phyloP scores from a whole-genome alignment of 2,888 invertebrate species.

The Mystacides longicornis region DNA sequence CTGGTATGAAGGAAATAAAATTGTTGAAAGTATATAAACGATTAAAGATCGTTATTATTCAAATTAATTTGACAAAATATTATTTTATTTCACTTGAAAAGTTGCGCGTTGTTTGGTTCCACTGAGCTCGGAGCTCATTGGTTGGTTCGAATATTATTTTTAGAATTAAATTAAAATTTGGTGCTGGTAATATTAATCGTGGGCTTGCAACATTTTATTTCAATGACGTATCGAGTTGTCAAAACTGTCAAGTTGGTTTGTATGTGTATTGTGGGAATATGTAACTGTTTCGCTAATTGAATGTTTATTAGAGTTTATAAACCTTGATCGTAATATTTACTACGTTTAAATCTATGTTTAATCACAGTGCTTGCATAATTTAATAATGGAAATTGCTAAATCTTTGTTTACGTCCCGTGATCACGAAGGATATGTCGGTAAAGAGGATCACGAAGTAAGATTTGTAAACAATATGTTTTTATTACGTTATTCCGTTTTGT shows the following conservation, averaged over 20 bases:
- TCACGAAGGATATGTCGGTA: conserved; percentile 86
- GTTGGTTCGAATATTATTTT: too few relatives aligned
- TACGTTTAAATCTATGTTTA: background rate
- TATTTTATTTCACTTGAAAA: too few relatives aligned
- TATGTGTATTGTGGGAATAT: background rate
- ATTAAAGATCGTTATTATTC: too few relatives aligned
- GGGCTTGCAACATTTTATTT: conserved; percentile 1
- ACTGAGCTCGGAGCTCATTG: too few relatives aligned
- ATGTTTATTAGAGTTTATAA: background rate
- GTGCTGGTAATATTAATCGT: too few relatives aligned
- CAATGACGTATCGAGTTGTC: background rate
- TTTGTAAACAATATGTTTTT: conserved; percentile 19
- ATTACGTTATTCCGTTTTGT: background rate
- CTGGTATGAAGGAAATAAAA: too few relatives aligned
- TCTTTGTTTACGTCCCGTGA: conserved; percentile 80
- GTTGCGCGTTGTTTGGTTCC: too few relatives aligned
- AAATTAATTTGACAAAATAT: too few relatives aligned
- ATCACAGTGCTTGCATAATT: background rate
- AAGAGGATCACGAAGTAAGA: conserved; percentile 70
- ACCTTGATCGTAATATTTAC: background rate
- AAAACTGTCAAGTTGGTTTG: background rate
- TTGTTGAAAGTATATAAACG: too few relatives aligned
- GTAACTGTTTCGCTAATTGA: background rate
- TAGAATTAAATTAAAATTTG: too few relatives aligned
- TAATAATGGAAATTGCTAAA: conserved; percentile 82